Conservation (phyloP, 2,888 invertebrate species). For the Netelia fuscicornis region DNA sequence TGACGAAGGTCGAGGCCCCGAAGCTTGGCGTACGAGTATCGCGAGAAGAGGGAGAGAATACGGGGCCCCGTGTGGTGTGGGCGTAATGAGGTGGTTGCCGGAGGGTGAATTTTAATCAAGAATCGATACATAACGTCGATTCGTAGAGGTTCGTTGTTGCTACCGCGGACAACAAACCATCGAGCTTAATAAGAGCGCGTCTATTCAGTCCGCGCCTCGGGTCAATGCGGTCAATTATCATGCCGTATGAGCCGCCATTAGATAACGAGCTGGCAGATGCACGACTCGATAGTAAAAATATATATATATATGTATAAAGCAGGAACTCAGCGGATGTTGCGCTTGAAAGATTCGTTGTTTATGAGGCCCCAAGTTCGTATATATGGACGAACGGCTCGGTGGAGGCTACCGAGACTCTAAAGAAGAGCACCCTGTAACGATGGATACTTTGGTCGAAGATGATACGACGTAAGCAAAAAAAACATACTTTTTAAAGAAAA, state of each 20-base stretch:
- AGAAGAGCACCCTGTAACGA: not conserved
- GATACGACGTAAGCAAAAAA: not conserved
- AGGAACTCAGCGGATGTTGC: conserved; percentile 53
- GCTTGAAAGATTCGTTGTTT: conserved; percentile 73
- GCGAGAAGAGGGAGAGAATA: conserved; percentile 19
- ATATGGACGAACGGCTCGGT: conserved; percentile 28
- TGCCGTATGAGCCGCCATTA: conserved; percentile 82
- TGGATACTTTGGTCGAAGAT: not conserved
- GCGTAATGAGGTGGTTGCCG: conserved; percentile 82
- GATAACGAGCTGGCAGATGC: conserved; percentile 84
- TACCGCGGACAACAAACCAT: conserved; percentile 79
- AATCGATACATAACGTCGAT: conserved; percentile 82
- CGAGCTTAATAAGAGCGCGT: conserved; percentile 80
- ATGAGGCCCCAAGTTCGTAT: conserved; percentile 56
- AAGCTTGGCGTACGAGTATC: conserved; percentile 19
- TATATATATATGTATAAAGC: not conserved
- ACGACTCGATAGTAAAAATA: conserved; percentile 62
- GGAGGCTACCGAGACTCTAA: conserved; percentile 57
- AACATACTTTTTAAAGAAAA: conserved; percentile 11
- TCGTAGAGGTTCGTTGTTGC: conserved; percentile 74
- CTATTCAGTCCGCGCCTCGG: conserved; percentile 78
- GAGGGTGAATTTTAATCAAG: conserved; percentile 82
- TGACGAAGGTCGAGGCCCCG: conserved; percentile 64
- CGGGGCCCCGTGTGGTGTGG: conserved; percentile 60
- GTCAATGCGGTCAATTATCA: conserved; percentile 82